Conservation (phyloP, 2,113 vertebrate species). For the Lagopus muta region DNA sequence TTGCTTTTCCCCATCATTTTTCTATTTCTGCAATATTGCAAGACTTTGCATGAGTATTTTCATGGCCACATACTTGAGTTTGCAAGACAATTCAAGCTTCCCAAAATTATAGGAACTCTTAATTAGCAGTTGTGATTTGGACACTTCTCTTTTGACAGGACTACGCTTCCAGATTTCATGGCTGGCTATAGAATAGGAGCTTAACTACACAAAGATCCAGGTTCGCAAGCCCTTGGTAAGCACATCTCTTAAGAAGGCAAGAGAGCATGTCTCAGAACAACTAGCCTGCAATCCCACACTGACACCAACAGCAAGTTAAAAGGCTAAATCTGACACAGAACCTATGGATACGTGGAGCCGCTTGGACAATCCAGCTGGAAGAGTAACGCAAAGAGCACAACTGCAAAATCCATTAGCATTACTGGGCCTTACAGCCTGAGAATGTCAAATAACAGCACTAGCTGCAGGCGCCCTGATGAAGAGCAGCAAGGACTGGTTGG, state of each 20-base stretch:
- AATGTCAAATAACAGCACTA: background rate
- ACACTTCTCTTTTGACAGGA: background rate
- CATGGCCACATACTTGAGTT: background rate
- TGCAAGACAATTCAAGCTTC: background rate
- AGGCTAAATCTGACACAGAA: background rate
- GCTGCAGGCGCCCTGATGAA: background rate
- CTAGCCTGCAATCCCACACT: background rate
- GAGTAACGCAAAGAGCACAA: background rate
- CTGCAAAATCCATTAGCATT: constrained; percentile 24
- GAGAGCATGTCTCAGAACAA: background rate
- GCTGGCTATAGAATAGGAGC: background rate
- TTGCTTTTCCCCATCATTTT: background rate
- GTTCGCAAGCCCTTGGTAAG: background rate
- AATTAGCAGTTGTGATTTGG: background rate
- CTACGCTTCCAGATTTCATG: background rate
- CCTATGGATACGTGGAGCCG: fast-evolving
- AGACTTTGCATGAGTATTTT: background rate
- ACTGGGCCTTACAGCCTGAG: background rate
- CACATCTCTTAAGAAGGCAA: background rate
- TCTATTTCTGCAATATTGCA: background rate
- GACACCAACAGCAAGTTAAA: background rate
- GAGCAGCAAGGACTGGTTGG: background rate
- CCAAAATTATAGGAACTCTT: background rate
- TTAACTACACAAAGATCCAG: background rate
- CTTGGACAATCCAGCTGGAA: background rate